A percentile compares a stretch with the other conserved stretches of the same genome.
phyloP scores from a whole-genome alignment of 2,888 invertebrate species.

The Trissoscelio sp. region DNA sequence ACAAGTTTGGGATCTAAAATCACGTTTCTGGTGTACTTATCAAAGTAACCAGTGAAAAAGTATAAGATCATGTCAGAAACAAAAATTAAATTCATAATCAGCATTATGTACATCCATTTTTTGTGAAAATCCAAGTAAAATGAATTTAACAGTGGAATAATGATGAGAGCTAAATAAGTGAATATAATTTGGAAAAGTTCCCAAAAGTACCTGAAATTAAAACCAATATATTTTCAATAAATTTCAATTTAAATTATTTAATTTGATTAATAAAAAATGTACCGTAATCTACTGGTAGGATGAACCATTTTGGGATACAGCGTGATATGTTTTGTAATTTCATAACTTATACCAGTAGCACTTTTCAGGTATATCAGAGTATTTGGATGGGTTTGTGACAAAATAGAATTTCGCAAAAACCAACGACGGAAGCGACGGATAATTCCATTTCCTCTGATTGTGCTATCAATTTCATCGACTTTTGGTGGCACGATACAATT shows the following conservation, averaged over 20 bases:
- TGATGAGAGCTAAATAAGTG: conserved; percentile 74
- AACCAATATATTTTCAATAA: not conserved
- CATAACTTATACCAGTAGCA: conserved; percentile 78
- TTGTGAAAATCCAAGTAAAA: conserved; percentile 73
- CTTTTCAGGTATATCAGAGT: conserved; percentile 78
- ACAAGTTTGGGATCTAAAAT: conserved; percentile 76
- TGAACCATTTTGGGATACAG: conserved; percentile 80
- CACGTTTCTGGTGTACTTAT: conserved; percentile 75
- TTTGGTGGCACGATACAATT: conserved; percentile 36
- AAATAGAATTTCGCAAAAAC: conserved; percentile 58
- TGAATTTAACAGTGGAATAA: conserved; percentile 78
- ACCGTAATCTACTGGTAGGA: conserved; percentile 82
- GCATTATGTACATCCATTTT: conserved; percentile 69
- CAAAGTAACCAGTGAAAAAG: conserved; percentile 82
- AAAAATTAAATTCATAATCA: conserved; percentile 76
- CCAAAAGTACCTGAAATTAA: conserved; percentile 78
- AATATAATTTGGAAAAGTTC: conserved; percentile 78
- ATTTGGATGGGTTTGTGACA: conserved; percentile 74
- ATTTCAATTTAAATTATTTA: conserved; percentile 1
- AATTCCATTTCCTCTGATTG: conserved; percentile 16
- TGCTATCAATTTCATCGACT: conserved; percentile 20
- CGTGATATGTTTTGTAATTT: conserved; percentile 80
- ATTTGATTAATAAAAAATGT: not conserved
- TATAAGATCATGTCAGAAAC: conserved; percentile 77
- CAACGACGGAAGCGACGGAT: conserved; percentile 31